Evolutionary conservation across 2,888 invertebrate genomes (phyloP), one percentile per base, ranked within the genome.

Genomic region (Clusia tigrina): DNA sequence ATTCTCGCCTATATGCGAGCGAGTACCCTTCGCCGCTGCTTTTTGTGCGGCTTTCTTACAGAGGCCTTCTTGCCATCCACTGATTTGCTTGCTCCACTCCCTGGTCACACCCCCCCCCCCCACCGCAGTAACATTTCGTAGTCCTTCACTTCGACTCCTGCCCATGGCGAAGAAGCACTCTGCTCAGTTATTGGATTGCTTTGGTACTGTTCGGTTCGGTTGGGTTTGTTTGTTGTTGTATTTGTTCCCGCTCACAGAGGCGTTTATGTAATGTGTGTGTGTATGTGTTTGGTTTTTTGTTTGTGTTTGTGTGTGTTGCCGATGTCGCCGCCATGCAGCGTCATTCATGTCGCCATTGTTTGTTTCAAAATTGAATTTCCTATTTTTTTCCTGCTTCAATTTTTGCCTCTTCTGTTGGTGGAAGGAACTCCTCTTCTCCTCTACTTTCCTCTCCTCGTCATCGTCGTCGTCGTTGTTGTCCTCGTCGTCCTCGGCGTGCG

Each of bases 291-390:
- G 20, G 18, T 20, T 42, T 3, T 48, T 18, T 12, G 20, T 18
- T 48, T 48, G 22, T 48, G 22, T 48, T 6, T 15, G 48, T 22
- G 18, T 48, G 48, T 22, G 5, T 5, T 48, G 18, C 22, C 22
- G 18, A 48, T 48, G 48, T 18, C 48, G 48, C 48, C 48, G 48
- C 48, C 48, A 38, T 62, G 32, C 63, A 61, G 51, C 62, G 58
- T 59, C 65, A 66, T 65, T 46, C 60, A 54, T 60, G 67, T 64
- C 65, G 69, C 66, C 71, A 71, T 74, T 75, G 75, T 74, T 74
- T 76, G 68, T 72, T 69, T 70, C 67, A 66, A 75, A 76, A 75
- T 75, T 77, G 70, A 74, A 72, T 77, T 72, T 74, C n/a, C 60
- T 62, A 72, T 67, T 72, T 71, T 67, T 61, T 68, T 68, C 66